Base-by-base conservation (phyloP, 2,888 invertebrate species). In the Unio pictorum region DNA sequence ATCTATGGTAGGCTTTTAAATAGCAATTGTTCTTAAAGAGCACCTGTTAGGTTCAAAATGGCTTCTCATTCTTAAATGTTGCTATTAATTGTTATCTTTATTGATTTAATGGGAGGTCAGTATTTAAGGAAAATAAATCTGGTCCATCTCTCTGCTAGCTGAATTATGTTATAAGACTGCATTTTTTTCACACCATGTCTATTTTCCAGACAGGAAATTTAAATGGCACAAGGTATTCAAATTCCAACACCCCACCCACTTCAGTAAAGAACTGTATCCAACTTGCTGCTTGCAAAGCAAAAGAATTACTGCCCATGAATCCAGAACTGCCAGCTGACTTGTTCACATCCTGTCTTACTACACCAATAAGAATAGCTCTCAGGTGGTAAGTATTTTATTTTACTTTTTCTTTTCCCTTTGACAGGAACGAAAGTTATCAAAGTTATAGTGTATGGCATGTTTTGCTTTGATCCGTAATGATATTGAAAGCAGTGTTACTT, bases 311-410 rank as follows among this genome's bases (percentile, higher is more conserved):
- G 85, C 99, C 99, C 23, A 97, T 97, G 96, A 95, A 96, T 92
- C 95, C 99, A 0, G 96, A 98, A 90, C 92, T 99, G 86, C 99
- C 99, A 6, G 99, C 99, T 3, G 99, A 94, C 88, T 93, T 99
- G 84, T 99, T 99, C 92, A 99, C 99, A 54, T 94, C 98, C 20
- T 99, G 99, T 91, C 93, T 99, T 84, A 99, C 99, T 68, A 99
- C 99, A 68, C 99, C 99, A 61, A 98, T 99, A 84, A 96, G 96
- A 92, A 96, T 96, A 87, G 97, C 97, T 74, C 92, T 98, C 78
- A 93, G 95, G 89, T 98, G 98, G 97, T 93, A 87, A 85, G 87
- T 66, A 26, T 62, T 20, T 28, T 17, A 0, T 18, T 20, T 18
- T 23, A 23, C 23, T n/a, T 34, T 54, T 20, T 56, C 2, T 54